Conservation (phyloP, 2,797 vertebrate genomes). For the Helarctos malayanus region DNA sequence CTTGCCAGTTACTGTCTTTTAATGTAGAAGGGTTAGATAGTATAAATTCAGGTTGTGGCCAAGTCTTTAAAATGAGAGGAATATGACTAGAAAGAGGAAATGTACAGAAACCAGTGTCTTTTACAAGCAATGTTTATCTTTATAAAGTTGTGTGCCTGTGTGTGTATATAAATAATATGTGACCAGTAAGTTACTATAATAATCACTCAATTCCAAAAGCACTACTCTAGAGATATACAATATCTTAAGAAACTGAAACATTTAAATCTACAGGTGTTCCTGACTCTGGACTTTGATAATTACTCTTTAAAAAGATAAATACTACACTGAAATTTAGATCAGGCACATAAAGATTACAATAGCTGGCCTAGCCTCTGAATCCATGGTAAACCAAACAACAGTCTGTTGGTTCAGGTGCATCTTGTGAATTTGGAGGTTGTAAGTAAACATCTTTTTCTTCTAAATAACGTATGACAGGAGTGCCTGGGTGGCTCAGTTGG, state of each 20-base stretch:
- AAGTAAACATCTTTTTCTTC: background rate
- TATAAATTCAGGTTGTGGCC: background rate
- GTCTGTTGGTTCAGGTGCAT: background rate
- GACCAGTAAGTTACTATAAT: background rate
- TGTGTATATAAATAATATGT: background rate
- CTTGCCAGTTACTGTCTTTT: background rate
- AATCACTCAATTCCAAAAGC: conserved; percentile 26
- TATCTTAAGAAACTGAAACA: conserved; percentile 14
- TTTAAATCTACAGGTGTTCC: background rate
- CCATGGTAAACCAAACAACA: background rate
- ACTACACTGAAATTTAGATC: background rate
- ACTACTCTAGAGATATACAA: background rate
- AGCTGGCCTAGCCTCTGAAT: background rate
- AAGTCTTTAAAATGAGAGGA: background rate
- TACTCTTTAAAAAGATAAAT: background rate
- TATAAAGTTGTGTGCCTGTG: background rate
- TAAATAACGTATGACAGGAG: background rate
- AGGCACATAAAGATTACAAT: background rate
- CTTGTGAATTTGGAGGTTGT: background rate
- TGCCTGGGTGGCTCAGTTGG: no score
- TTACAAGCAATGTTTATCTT: background rate
- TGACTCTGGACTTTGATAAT: background rate
- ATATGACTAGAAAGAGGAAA: conserved; percentile 12
- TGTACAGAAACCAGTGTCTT: background rate
- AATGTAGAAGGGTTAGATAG: conserved; percentile 14